Evolutionary conservation across 2,888 invertebrate genomes (phyloP), one percentile per base, ranked within the genome.

Genomic region (Thecophora atra): DNA sequence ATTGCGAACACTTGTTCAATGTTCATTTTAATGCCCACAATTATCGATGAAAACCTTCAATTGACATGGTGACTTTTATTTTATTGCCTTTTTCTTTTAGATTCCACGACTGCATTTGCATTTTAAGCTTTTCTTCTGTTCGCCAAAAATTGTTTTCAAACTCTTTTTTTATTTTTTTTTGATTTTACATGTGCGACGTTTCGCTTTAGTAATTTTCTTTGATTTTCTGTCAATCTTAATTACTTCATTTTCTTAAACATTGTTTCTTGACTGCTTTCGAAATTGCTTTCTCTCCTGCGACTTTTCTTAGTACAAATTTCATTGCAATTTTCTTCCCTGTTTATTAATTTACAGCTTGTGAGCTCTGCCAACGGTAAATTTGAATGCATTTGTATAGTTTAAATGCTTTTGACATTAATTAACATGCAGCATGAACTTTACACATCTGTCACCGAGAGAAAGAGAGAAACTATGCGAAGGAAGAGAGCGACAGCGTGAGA

Each of bases 371-470:
- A 37, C 37, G 37, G 37, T 47, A 15, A 47, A 47, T 47, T 47
- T 47, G 47, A 47, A 47, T 47, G 6, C 47, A 47, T 11, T 0
- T 44, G 13, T 47, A 47, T 47, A 47, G n/a, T n/a, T 47, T 47
- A n/a, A 47, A 47, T 47, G n/a, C 47, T 47, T 15, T 17, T 64
- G 44, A 19, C 64, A 64, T 64, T 64, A 64, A 64, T 64, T 64
- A 64, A 64, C 44, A 47, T 28, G 47, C 28, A 11, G 24, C 44
- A 15, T 64, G 42, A 64, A 47, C 60, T 64, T 44, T 24, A 19
- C 64, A 64, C 64, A 64, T 47, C 44, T 64, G 64, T 47, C 64
- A 64, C 13, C 37, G 37, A 15, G 37, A 19, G n/a, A 63, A 19
- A 63, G 42, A 63, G n/a, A 63, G 17, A 30, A 6, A 37, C 37